phyloP scores from a whole-genome alignment of 2,888 invertebrate species.

The Andrena bucephala region DNA sequence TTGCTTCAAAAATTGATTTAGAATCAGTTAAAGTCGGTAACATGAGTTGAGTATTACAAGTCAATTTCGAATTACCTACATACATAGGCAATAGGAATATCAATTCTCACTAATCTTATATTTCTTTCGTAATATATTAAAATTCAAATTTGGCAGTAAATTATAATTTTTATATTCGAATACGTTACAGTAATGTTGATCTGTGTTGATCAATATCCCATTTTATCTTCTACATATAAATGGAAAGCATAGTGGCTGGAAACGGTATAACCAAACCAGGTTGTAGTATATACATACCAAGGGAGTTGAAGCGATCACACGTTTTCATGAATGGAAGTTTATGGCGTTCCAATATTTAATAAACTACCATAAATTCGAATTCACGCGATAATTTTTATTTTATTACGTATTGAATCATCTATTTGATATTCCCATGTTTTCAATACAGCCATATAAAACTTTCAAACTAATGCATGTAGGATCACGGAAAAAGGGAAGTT shows the following conservation, averaged over 20 bases:
- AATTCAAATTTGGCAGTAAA: neutral
- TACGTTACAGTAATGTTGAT: neutral
- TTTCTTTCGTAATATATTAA: neutral
- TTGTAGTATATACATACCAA: neutral
- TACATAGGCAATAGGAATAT: neutral
- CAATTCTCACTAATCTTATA: neutral
- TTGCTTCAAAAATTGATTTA: too few species aligned
- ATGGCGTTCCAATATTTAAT: too few species aligned
- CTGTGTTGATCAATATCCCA: neutral
- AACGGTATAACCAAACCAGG: too few species aligned
- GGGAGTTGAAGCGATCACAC: neutral
- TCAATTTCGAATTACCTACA: neutral
- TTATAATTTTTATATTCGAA: neutral
- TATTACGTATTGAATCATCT: too few species aligned
- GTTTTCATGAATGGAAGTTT: neutral
- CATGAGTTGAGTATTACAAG: neutral
- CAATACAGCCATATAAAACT: too few species aligned
- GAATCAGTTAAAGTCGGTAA: neutral
- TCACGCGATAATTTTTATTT: too few species aligned
- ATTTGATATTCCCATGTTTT: too few species aligned
- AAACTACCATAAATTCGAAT: too few species aligned
- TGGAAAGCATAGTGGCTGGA: neutral
- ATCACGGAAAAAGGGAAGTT: too few species aligned
- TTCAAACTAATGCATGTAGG: too few species aligned
- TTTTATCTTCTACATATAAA: neutral